These are phyloP conservation scores for Hypomecis atomaria DNA, from an alignment of 2,888 invertebrate genomes.

Conservation along the genomic window DNA sequence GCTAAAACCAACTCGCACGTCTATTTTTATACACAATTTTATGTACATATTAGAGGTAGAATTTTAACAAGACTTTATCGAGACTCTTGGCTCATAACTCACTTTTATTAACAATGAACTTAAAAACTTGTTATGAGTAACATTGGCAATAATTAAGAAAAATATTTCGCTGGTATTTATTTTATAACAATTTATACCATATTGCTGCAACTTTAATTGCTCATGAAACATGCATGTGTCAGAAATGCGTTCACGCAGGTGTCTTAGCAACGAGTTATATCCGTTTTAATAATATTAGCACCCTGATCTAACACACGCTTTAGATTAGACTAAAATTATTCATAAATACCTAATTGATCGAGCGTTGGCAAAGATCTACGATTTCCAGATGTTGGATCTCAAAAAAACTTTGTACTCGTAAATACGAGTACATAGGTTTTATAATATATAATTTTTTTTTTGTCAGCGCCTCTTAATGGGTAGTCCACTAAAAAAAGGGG, in stretches of 20 bases:
- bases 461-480: too few species aligned
- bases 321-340: neutral
- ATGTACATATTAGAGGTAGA: too few species aligned
- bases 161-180: conserved; percentile 54
- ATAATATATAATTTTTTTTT: too few species aligned
- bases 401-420: too few species aligned
- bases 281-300: conserved; percentile 45
- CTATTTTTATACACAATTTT: too few species aligned
- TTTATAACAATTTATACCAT: conserved; percentile 55
- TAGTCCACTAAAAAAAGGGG: too few species aligned
- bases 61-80: conserved; percentile 4
- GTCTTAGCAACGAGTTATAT: conserved; percentile 50
- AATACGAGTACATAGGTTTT: too few species aligned
- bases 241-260: conserved; percentile 59
- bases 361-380: neutral
- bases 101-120: conserved; percentile 16
- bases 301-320: too few species aligned
- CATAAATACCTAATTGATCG: neutral
- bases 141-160: conserved; percentile 34
- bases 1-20: too few species aligned
- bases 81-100: neutral
- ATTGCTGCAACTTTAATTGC: conserved; percentile 63
- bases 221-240: conserved; percentile 64
- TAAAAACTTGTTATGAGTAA: conserved; percentile 7
- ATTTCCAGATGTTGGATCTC: too few species aligned